A percentile compares a stretch with the other conserved stretches of the same genome.
phyloP scores from a whole-genome alignment of 2,113 vertebrate species.

The Oncorhynchus kisutch region DNA sequence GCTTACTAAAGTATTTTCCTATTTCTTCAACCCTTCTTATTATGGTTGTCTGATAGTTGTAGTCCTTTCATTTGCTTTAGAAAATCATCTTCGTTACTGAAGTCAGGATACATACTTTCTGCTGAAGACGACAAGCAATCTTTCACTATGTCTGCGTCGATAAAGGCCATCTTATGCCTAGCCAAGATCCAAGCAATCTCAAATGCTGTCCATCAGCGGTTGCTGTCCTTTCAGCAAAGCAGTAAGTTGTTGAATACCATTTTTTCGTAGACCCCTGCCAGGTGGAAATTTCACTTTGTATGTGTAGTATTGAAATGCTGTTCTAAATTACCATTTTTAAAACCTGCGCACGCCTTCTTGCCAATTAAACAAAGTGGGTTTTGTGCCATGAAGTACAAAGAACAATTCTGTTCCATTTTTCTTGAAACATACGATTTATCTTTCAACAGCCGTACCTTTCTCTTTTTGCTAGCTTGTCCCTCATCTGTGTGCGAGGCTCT shows the following conservation, averaged over 20 bases:
- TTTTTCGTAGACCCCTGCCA: background rate
- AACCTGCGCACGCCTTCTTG: background rate
- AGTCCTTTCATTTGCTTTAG: conserved; percentile 8
- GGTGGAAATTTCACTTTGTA: background rate
- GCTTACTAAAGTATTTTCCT: background rate
- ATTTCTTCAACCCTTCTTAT: conserved; percentile 8
- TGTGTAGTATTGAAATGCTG: conserved; percentile 2
- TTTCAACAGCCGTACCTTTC: too few relatives aligned
- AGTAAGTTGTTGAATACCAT: too few relatives aligned
- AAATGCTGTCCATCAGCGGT: background rate
- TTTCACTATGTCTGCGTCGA: background rate
- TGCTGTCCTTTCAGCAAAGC: too few relatives aligned
- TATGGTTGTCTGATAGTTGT: conserved; percentile 12
- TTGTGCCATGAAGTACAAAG: background rate
- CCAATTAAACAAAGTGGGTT: conserved; percentile 8
- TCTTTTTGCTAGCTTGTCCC: too few relatives aligned
- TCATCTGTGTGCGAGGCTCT: too few relatives aligned
- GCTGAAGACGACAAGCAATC: conserved; percentile 2
- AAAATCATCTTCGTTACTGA: background rate
- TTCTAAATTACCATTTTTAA: background rate
- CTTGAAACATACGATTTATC: too few relatives aligned
- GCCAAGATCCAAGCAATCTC: too few relatives aligned
- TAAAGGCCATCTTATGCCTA: background rate
- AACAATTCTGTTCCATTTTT: too few relatives aligned
- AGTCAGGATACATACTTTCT: background rate